These are phyloP conservation scores for Tautogolabrus adspersus DNA, from an alignment of 2,113 vertebrate genomes.

Conservation along the genomic window DNA sequence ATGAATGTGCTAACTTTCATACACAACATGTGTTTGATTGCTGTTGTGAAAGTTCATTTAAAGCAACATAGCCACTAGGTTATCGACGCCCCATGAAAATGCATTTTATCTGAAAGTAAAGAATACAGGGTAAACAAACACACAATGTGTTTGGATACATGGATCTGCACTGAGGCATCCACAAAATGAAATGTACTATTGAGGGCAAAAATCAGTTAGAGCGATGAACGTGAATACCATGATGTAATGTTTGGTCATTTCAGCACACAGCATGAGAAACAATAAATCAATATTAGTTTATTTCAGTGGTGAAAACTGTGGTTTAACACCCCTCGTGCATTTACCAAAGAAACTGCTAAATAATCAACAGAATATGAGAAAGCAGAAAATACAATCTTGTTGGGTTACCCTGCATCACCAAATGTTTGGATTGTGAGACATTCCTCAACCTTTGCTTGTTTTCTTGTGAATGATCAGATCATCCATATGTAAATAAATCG, in stretches of 20 bases:
- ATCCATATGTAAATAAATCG: too few species aligned
- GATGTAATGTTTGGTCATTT: conserved; percentile 35
- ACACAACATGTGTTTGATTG: background rate
- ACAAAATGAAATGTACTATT: conserved; percentile 3
- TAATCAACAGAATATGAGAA: background rate
- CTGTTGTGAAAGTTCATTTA: background rate
- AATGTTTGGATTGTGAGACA: too few species aligned
- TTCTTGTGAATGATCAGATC: too few species aligned
- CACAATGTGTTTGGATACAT: background rate
- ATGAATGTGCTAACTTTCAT: background rate
- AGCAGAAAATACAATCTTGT: background rate
- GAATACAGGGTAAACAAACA: background rate
- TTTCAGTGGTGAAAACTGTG: background rate
- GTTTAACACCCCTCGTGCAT: background rate
- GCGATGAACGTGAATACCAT: conserved; percentile 10
- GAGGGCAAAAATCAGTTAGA: background rate
- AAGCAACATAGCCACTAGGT: background rate
- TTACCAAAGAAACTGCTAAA: background rate
- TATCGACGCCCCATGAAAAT: too few species aligned
- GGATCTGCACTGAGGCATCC: background rate
- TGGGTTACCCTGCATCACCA: too few species aligned
- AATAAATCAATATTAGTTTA: conserved; percentile 28
- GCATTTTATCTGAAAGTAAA: background rate
- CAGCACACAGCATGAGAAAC: conserved; percentile 6
- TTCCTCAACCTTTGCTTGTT: too few species aligned